Conservation (phyloP, 1,140 invertebrate species). For the Cydia fagiglandana region DNA sequence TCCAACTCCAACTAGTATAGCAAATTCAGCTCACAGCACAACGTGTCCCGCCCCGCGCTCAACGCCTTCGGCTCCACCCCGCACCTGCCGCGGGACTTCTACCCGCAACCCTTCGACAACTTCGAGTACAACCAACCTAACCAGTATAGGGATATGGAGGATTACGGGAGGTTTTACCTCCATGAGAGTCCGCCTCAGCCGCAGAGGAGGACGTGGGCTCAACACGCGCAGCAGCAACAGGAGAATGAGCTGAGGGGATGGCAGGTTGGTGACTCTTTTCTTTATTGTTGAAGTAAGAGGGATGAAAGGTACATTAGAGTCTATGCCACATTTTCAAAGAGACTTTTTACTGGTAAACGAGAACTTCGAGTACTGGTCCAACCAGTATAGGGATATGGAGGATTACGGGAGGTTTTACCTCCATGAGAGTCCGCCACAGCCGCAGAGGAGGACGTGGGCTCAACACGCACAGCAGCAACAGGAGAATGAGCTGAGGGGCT, state of each 20-base stretch:
- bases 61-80: slow-evolving; percentile 80
- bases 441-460: slow-evolving; percentile 86
- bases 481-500: slow-evolving; percentile 75
- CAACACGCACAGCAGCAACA: slow-evolving; percentile 81
- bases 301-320: too few relatives aligned
- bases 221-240: slow-evolving; percentile 80
- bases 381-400: slow-evolving; percentile 7
- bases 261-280: slow-evolving; percentile 53
- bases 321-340: too few relatives aligned
- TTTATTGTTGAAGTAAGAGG: too few relatives aligned
- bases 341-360: too few relatives aligned
- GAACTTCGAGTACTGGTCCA: too few relatives aligned
- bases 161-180: slow-evolving; percentile 82
- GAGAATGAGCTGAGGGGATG: slow-evolving; percentile 76
- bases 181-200: slow-evolving; percentile 83
- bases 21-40: slow-evolving; percentile 82
- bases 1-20: slow-evolving; percentile 66
- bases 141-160: slow-evolving; percentile 75
- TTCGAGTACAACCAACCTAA: slow-evolving; percentile 52
- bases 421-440: slow-evolving; percentile 82
- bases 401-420: slow-evolving; percentile 76
- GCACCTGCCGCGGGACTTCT: slow-evolving; percentile 77
- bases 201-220: slow-evolving; percentile 86
- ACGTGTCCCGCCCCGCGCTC: slow-evolving; percentile 66
- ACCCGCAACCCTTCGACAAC: slow-evolving; percentile 48